These are phyloP conservation scores for Drosophila mimetica DNA, from an alignment of 2,888 invertebrate genomes.

Conservation along the genomic window DNA sequence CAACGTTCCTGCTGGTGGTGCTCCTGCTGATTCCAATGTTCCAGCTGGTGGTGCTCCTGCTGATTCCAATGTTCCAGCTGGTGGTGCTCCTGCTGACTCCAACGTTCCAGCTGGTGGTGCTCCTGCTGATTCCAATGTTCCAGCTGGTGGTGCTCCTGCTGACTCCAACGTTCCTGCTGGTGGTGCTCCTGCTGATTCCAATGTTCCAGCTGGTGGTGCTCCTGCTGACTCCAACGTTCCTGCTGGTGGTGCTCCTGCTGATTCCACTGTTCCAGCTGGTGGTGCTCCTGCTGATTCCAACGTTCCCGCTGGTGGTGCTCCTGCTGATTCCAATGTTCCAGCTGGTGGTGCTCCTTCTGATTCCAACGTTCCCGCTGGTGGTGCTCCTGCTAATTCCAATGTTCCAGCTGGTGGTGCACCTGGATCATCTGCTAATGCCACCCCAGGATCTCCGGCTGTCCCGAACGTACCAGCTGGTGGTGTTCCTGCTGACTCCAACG, in stretches of 20 bases:
- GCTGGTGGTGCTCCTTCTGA: slow-evolving; percentile 26
- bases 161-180: slow-evolving; percentile 28
- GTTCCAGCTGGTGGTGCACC: slow-evolving; percentile 13
- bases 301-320: slow-evolving; percentile 14
- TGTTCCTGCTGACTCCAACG: slow-evolving; percentile 9
- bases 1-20: slow-evolving; percentile 16
- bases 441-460: slow-evolving; percentile 24
- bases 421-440: too few species aligned
- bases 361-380: slow-evolving; percentile 28
- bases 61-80: slow-evolving; percentile 19
- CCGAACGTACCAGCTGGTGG: slow-evolving; percentile 14
- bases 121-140: slow-evolving; percentile 31
- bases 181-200: slow-evolving; percentile 22
- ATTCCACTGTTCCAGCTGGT: too few species aligned
- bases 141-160: slow-evolving; percentile 17
- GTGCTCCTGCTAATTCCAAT: slow-evolving; percentile 8
- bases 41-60: slow-evolving; percentile 28
- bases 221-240: not conserved
- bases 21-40: slow-evolving; percentile 25
- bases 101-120: slow-evolving; percentile 16
- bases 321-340: slow-evolving; percentile 21
- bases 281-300: too few species aligned
- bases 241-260: too few species aligned
- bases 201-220: not conserved
- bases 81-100: slow-evolving; percentile 28